Conservation (phyloP, 23 tunicate species). For the Phallusia fumigata region DNA sequence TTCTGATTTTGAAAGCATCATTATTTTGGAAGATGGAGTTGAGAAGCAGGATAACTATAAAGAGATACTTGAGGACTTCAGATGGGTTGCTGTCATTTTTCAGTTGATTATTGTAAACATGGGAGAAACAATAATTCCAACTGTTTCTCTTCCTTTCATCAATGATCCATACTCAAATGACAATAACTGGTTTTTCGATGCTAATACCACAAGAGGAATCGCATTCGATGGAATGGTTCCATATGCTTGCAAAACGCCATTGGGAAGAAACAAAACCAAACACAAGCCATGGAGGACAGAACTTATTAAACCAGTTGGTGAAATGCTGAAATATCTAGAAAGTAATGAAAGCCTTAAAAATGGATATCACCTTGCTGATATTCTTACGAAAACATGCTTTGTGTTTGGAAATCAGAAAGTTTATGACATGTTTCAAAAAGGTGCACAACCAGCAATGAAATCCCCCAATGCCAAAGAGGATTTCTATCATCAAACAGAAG, state of each 20-base stretch:
- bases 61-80: conserved; percentile 29
- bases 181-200: not conserved
- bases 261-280: not conserved
- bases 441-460: not conserved
- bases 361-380: conserved; percentile 1
- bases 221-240: not conserved
- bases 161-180: no score
- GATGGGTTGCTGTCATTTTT: conserved; percentile 28
- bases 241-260: not conserved
- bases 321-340: conserved; percentile 9
- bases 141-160: not conserved
- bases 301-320: conserved; percentile 31
- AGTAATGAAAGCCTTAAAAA: not conserved
- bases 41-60: conserved; percentile 35
- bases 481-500: not conserved
- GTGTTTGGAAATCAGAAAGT: conserved; percentile 22
- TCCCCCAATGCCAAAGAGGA: not conserved
- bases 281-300: not conserved
- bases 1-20: conserved; percentile 14
- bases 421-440: conserved; percentile 19
- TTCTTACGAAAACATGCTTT: conserved; percentile 14
- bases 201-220: not conserved
- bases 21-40: conserved; percentile 29
- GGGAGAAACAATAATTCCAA: conserved; percentile 21
- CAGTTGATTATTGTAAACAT: conserved; percentile 17